Evolutionary conservation across 2,888 invertebrate species (phyloP).

Genomic region (Drosophila barbarae): DNA sequence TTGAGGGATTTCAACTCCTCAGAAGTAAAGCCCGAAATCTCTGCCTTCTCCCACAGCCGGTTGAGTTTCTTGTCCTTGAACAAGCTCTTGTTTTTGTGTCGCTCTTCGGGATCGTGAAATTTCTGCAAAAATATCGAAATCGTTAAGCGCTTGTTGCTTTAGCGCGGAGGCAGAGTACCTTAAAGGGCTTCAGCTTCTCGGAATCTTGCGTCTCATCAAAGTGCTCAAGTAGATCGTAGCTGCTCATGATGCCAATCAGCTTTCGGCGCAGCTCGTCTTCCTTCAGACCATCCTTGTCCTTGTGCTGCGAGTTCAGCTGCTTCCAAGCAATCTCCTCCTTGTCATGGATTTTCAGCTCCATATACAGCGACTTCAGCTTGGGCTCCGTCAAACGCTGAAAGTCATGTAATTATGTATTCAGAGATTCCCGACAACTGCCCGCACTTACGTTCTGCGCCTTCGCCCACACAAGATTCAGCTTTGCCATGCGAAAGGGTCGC

Average conservation of each 20-base stretch:
- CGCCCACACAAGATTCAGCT: slow-evolving; percentile 92
- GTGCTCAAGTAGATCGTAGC: slow-evolving; percentile 89
- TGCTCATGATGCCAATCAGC: slow-evolving; percentile 89
- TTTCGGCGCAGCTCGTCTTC: slow-evolving; percentile 90
- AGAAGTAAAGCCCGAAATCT: slow-evolving; percentile 90
- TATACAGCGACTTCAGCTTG: slow-evolving; percentile 91
- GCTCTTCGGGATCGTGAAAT: slow-evolving; percentile 80
- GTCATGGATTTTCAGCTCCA: slow-evolving; percentile 94
- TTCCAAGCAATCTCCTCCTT: slow-evolving; percentile 94
- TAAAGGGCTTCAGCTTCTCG: slow-evolving; percentile 78
- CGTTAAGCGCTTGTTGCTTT: not conserved
- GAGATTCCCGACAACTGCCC: not conserved
- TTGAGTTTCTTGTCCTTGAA: slow-evolving; percentile 95
- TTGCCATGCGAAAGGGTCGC: slow-evolving; percentile 93
- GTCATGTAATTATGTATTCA: not conserved
- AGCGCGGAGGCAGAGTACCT: slow-evolving; percentile 44
- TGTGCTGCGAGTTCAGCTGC: slow-evolving; percentile 88
- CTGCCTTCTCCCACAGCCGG: slow-evolving; percentile 93
- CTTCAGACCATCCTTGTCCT: slow-evolving; percentile 91
- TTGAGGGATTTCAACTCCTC: slow-evolving; percentile 90
- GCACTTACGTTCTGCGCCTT: slow-evolving; percentile 91
- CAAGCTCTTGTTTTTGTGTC: slow-evolving; percentile 86
- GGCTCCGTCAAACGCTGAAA: slow-evolving; percentile 87
- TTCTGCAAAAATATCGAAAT: slow-evolving; percentile 58
- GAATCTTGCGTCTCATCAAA: slow-evolving; percentile 86